Base-by-base conservation (phyloP, 2,113 vertebrate species). In the Trematomus loennbergii region DNA sequence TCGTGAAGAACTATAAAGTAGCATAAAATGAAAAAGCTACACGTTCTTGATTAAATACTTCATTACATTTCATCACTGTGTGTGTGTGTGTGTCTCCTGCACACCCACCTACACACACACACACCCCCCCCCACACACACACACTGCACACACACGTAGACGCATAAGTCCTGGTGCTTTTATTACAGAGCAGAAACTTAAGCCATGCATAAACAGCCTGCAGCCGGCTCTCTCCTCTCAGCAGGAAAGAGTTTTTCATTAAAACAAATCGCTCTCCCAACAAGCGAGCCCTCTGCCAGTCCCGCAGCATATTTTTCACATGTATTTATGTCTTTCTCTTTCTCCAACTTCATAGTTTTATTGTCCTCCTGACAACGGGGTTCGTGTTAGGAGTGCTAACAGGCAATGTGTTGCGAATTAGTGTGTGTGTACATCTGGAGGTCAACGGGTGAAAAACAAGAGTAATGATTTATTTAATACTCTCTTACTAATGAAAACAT, bases 151-250 rank as follows among this genome's bases (percentile, higher is more conserved):
- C 83, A 62, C 79, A 79, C 20, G 66, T 67, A 83, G 78, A 89
- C 81, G 77, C 87, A 82, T 57, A 88, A 84, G 82, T 85, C 73
- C 57, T 61, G 63, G 69, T 88, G 81, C 84, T 94, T 94, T 93
- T 91, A 92, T 94, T 92, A 89, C 87, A 75, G 75, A 68, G 76
- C 58, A 92, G 93, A 94, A 93, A 94, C 90, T 25, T 79, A 88
- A 94, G 87, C 87, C 88, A 62, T 92, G 90, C 84, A 89, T 89
- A 92, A 92, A 94, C 89, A 93, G 90, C 90, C 89, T 29, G 61
- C 70, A 82, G 93, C 84, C 52, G 83, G 18, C 74, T 60, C 67
- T 74, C 50, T 82, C 82, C 81, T 77, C 87, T 91, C 73, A 78
- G 52, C 79, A 78, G 84, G 81, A 93, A 93, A 53, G 48, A 90